Conservation (phyloP, 2,797 vertebrate genomes). For the Alcedo atthis region DNA sequence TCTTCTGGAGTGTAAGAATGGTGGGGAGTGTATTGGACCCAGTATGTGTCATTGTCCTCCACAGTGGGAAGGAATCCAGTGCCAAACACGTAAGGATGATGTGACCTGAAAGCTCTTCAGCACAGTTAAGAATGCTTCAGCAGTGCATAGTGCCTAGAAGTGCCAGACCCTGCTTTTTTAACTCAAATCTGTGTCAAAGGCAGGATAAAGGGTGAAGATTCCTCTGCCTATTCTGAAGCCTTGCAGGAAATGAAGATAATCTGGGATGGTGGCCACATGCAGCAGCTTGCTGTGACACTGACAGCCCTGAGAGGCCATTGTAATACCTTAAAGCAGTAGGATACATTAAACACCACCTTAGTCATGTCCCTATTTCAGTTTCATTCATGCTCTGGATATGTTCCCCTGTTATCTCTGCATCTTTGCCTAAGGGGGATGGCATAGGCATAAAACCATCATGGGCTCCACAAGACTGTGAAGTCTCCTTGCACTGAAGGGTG, state of each 20-base stretch:
- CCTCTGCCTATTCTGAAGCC: background rate
- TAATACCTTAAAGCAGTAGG: background rate
- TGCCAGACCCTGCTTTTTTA: background rate
- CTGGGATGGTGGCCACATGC: background rate
- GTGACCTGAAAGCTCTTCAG: background rate
- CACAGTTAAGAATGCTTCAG: background rate
- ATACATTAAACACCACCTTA: background rate
- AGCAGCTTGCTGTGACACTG: background rate
- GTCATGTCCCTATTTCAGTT: background rate
- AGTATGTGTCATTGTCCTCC: conserved; percentile 85
- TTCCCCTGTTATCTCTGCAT: background rate
- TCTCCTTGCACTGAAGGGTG: background rate
- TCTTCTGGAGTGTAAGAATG: conserved; percentile 89
- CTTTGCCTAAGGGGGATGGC: background rate
- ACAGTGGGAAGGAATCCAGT: conserved; percentile 88
- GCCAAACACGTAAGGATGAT: conserved; percentile 87
- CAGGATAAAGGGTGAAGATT: background rate
- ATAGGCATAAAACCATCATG: background rate
- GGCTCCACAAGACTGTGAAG: accelerated
- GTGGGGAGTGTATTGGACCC: conserved; percentile 88
- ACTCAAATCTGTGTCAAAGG: background rate
- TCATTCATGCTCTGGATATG: background rate
- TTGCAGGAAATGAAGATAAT: background rate
- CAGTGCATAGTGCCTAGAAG: background rate
- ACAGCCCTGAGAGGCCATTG: background rate